Evolutionary conservation across 2,797 vertebrate genomes (phyloP), one percentile per base, ranked within the genome.

Genomic region (Pantherophis vulpinus): DNA sequence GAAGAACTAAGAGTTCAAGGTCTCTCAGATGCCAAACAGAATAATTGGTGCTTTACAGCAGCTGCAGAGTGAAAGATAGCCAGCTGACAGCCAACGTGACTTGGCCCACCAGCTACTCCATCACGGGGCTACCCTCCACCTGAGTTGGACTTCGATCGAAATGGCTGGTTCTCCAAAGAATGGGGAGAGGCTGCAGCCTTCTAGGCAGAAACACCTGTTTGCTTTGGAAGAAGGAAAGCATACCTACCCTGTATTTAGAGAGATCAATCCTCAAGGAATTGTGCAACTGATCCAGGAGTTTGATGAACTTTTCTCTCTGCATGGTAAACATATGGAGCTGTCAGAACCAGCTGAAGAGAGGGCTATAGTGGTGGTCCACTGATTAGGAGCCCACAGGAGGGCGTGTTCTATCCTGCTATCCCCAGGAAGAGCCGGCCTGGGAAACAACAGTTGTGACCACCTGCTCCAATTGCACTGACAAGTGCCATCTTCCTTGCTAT

Each of bases 261-360:
- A 99, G 98, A 96, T 99, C 99, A 59, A 99, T 99, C 98, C 99
- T 98, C 96, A 99, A 97, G 27, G 99, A 99, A 97, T 99, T 99
- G 96, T 99, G 99, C 95, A 99, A 97, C 93, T 99, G 99, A 97
- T 99, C 99, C 97, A 99, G 96, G 47, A 99, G 98, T 97, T 99
- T 99, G 95, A 99, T 99, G 97, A 99, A 99, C 96, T 99, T 99
- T 97, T 99, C 99, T 94, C 99, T 99, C 99, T 99, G 98, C 47
- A 14, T 95, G 92, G 74, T 97, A 96, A 56, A 58, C n/a, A 70
- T 13, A 29, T 1, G 20, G 79, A 83, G 74, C 37, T 11, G 37
- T 83, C 74, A 83, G 74, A 4, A 83, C 4, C 37, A 83, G 20
- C 74, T 47, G 74, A 42, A 47, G 37, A 83, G 79, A 47, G 10